phyloP scores from a whole-genome alignment of 1,140 invertebrate species.

The Notospermus geniculatus region DNA sequence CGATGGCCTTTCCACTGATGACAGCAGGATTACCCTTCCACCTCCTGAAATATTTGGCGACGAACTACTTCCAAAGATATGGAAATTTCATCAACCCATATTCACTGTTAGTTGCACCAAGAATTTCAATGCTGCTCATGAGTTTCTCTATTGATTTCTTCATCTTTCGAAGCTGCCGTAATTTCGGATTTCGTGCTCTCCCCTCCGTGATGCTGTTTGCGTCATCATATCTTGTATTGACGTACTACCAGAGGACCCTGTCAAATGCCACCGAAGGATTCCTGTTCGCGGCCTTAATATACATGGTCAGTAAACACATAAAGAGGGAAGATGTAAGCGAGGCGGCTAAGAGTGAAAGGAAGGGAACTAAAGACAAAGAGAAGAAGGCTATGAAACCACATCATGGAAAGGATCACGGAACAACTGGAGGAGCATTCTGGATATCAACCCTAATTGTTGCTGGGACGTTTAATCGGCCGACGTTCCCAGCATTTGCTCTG shows the following conservation, averaged over 20 bases:
- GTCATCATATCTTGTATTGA: slow-evolving; percentile 83
- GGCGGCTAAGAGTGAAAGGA: background rate
- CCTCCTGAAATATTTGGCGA: slow-evolving; percentile 58
- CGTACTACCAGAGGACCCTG: slow-evolving; percentile 82
- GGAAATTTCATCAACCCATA: slow-evolving; percentile 66
- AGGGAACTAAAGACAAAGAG: slow-evolving; percentile 8
- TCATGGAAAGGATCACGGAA: slow-evolving; percentile 59
- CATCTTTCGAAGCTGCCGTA: slow-evolving; percentile 67
- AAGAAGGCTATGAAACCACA: slow-evolving; percentile 72
- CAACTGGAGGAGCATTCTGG: slow-evolving; percentile 64
- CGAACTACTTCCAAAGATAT: slow-evolving; percentile 54
- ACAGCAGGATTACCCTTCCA: slow-evolving; percentile 71
- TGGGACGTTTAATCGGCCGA: slow-evolving; percentile 90
- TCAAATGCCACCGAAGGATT: slow-evolving; percentile 87
- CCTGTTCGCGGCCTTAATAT: slow-evolving; percentile 49
- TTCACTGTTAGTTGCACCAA: slow-evolving; percentile 71
- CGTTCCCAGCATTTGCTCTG: slow-evolving; percentile 80
- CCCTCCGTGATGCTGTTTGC: slow-evolving; percentile 67
- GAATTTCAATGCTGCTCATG: slow-evolving; percentile 73
- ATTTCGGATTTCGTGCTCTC: slow-evolving; percentile 28
- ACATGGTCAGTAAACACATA: slow-evolving; percentile 9
- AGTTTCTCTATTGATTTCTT: slow-evolving; percentile 81
- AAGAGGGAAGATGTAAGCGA: background rate
- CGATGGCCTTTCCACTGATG: slow-evolving; percentile 74
- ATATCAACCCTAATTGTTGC: slow-evolving; percentile 46